These are phyloP conservation scores for Beroe ovata DNA, from an alignment of 37 sponge, comb jelly and placozoan species.

Conservation along the genomic window DNA sequence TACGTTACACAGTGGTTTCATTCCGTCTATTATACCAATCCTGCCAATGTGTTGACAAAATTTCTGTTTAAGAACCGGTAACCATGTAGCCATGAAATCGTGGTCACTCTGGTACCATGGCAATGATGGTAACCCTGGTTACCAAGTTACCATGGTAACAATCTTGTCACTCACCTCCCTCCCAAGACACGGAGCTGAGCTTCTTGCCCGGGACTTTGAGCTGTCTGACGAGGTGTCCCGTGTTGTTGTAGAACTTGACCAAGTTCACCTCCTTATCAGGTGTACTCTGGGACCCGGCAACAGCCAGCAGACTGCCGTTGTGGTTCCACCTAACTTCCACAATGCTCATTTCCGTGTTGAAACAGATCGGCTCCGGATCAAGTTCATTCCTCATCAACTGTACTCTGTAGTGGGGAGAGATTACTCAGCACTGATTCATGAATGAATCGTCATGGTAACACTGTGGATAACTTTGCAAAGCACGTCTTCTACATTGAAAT, in stretches of 20 bases:
- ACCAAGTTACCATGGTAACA: too few species aligned
- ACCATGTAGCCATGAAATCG: too few species aligned
- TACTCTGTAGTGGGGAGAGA: conserved; percentile 29
- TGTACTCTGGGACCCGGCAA: conserved; percentile 72
- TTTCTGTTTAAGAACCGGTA: too few species aligned
- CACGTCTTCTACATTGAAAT: too few species aligned
- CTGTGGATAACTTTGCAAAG: too few species aligned
- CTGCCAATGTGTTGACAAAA: too few species aligned
- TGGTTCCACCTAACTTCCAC: conserved; percentile 75
- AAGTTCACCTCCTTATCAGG: conserved; percentile 79
- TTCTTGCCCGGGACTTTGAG: conserved; percentile 84
- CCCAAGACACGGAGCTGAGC: conserved; percentile 80
- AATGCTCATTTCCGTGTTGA: conserved; percentile 74
- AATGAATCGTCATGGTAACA: too few species aligned
- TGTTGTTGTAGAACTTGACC: conserved; percentile 82
- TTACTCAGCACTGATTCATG: too few species aligned
- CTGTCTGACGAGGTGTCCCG: conserved; percentile 81
- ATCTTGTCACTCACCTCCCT: conserved; percentile 75
- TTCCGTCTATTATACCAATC: too few species aligned
- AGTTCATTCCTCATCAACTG: conserved; percentile 87
- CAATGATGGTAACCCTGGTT: too few species aligned
- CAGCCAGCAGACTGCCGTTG: conserved; percentile 79
- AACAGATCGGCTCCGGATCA: conserved; percentile 78
- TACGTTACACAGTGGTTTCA: too few species aligned
- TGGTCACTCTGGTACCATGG: too few species aligned